Conservation (phyloP, 2,113 vertebrate species). For the Oncorhynchus mykiss region DNA sequence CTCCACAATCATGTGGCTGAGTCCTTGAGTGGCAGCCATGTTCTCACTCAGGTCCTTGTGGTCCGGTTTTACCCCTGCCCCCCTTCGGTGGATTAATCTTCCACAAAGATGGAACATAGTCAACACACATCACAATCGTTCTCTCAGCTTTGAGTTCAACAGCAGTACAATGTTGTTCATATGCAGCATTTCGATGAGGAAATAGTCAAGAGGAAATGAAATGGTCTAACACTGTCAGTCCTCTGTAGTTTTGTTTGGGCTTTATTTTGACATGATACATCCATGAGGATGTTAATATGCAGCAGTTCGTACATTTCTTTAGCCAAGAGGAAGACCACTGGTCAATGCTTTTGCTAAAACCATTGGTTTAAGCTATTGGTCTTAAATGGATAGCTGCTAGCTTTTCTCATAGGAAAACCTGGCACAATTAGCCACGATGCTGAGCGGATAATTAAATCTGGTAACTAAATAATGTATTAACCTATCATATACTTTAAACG, state of each 20-base stretch:
- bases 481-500: no score
- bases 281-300: neutral
- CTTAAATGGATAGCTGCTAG: no score
- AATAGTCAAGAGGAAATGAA: neutral
- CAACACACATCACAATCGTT: neutral
- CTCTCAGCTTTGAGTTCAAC: neutral
- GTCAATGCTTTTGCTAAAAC: no score
- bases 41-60: slow-evolving; percentile 85
- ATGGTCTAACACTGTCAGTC: neutral
- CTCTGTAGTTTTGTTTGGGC: neutral
- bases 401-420: no score
- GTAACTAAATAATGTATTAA: no score
- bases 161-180: neutral
- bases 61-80: slow-evolving; percentile 73
- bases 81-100: slow-evolving; percentile 76
- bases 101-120: neutral
- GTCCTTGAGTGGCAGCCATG: slow-evolving; percentile 82
- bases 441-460: no score
- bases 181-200: no score
- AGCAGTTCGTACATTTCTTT: neutral
- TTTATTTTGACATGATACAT: neutral
- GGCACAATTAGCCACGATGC: no score
- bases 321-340: no score
- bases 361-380: no score
- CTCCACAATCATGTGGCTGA: slow-evolving; percentile 84